Percentiles rank a stretch among this genome's conserved stretches.
These are phyloP conservation scores for Actinopyga echinites DNA, from an alignment of 53 echinoderm and acorn worm species.

Conservation along the genomic window DNA sequence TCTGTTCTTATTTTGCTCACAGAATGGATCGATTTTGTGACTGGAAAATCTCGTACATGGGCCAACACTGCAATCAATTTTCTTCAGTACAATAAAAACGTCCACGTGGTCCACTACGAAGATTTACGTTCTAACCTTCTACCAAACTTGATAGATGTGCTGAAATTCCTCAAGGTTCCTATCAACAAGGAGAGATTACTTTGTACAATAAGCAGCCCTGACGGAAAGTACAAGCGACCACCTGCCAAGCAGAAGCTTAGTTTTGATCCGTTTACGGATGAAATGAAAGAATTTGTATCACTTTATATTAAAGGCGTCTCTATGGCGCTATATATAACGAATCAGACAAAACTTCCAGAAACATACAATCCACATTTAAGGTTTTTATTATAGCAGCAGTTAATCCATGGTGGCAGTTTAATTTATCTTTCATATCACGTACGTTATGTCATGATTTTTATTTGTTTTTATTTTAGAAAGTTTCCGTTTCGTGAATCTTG, in stretches of 20 bases:
- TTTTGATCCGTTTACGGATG: constrained; percentile 94
- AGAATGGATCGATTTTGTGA: constrained; percentile 98
- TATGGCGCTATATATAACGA: constrained; percentile 82
- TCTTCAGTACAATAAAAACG: constrained; percentile 73
- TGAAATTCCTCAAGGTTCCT: constrained; percentile 61
- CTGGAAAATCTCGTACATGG: constrained; percentile 93
- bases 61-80: constrained; percentile 92
- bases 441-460: too few relatives aligned
- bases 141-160: constrained; percentile 61
- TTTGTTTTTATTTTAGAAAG: too few relatives aligned
- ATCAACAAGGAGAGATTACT: constrained; percentile 71
- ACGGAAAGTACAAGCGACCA: constrained; percentile 88
- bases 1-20: neutral
- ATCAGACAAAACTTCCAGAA: constrained; percentile 73
- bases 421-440: neutral
- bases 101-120: constrained; percentile 93
- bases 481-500: too few relatives aligned
- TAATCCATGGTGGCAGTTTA: neutral
- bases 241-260: constrained; percentile 59
- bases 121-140: constrained; percentile 71
- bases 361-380: constrained; percentile 75
- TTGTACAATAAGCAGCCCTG: constrained; percentile 74
- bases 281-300: constrained; percentile 80
- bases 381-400: neutral
- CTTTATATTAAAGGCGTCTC: constrained; percentile 81